Base-by-base conservation (phyloP, 2,113 vertebrate species). In the Rhegmatorhina hoffmannsi region DNA sequence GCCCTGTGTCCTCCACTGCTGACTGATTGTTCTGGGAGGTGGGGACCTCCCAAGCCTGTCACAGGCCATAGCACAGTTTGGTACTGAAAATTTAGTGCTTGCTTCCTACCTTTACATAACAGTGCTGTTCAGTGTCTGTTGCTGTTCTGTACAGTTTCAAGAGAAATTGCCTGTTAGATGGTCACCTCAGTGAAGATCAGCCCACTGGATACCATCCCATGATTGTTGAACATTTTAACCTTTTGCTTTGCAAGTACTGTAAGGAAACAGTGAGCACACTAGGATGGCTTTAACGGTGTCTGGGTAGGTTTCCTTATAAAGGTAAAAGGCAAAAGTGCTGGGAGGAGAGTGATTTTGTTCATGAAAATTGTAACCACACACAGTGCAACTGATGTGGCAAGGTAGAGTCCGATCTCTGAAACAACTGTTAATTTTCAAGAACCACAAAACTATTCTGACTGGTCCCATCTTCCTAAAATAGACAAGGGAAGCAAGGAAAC, bases 1-100 rank as follows among this genome's bases (percentile, higher is more conserved):
- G 19, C 18, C 31, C 25, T 29, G 17, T 38, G 63, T 47, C 33
- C 0, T 1, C 20, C 33, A 20, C 31, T 1, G 1, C 49, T 53
- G 59, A n/a, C 44, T 75, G 36, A 36, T 67, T 36, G 25, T 84
- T 76, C 36, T 29, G 25, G 23, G 11, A 49, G 17, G 15, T n/a
- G 28, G 28, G 18, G 17, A 69, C 10, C 24, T 63, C n/a, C n/a
- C n/a, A n/a, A n/a, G n/a, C 18, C 49, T 83, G 67, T 13, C 55
- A 72, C 55, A 52, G 44, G 31, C 44, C 31, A 56, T 21, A 49
- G 40, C n/a, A 36, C 13, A 25, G 7, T 10, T 1, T 33, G 24
- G 20, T 76, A 44, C 29, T 73, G 46, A 14, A 56, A 73, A 47
- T 50, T 15, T 31, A 38, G 7, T 40, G 17, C 26, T 88, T 12